phyloP scores from a whole-genome alignment of 2,888 invertebrate species.

The Drosophila nr. fundita region DNA sequence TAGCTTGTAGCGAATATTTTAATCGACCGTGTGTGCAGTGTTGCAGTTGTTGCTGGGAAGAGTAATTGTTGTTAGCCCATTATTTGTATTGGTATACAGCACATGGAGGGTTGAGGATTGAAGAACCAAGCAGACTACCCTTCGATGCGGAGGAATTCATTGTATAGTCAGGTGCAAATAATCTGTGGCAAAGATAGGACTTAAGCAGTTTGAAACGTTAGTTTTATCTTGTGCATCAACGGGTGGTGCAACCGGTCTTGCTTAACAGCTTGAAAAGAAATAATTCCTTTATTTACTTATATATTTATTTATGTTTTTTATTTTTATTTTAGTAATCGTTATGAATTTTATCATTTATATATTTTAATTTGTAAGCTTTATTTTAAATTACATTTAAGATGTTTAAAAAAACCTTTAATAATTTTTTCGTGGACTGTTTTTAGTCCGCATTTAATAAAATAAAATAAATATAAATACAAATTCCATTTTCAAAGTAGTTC shows the following conservation, averaged over 20 bases:
- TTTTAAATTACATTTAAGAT: neutral
- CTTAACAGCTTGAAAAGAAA: constrained; percentile 2
- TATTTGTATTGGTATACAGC: neutral
- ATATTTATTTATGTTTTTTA: neutral
- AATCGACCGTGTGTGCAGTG: constrained; percentile 1
- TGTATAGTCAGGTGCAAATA: constrained; percentile 13
- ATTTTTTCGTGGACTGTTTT: neutral
- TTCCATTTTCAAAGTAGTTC: neutral
- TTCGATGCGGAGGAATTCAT: constrained; percentile 6
- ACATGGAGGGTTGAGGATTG: neutral
- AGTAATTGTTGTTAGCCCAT: neutral
- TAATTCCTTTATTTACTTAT: neutral
- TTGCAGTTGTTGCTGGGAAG: neutral
- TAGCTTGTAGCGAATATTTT: constrained; percentile 15
- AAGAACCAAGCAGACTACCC: constrained; percentile 11
- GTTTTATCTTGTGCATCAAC: constrained; percentile 3
- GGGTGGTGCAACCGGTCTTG: constrained; percentile 2
- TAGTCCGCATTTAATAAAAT: neutral
- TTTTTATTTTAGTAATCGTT: neutral
- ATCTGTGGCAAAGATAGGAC: constrained; percentile 3
- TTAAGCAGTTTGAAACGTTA: neutral
- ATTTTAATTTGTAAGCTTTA: neutral
- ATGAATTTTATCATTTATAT: neutral
- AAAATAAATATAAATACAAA: neutral
- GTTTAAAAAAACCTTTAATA: neutral